These are phyloP conservation scores for Torymus auratus DNA, from an alignment of 2,888 invertebrate genomes.

Conservation along the genomic window DNA sequence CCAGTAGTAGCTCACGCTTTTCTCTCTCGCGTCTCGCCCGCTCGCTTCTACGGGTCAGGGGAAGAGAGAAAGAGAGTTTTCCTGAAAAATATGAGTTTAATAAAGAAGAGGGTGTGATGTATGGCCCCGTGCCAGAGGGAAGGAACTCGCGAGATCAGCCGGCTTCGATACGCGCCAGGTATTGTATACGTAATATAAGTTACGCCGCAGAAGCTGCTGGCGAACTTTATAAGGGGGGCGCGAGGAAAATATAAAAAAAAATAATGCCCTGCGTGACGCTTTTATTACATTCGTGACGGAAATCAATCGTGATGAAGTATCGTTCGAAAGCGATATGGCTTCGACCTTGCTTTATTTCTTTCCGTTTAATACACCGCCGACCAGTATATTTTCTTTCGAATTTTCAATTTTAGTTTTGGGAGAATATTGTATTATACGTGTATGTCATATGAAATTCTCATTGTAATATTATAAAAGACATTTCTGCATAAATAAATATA, in stretches of 20 bases:
- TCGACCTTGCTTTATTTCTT: no score
- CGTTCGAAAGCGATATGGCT: neutral
- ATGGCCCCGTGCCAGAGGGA: conserved; percentile 66
- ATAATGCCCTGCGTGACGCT: conserved; percentile 53
- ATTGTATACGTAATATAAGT: conserved; percentile 70
- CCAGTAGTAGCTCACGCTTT: neutral
- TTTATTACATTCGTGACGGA: conserved; percentile 57
- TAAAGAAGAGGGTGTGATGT: conserved; percentile 75
- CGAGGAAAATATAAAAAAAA: conserved; percentile 43
- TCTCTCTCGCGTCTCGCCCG: neutral
- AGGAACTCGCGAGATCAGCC: conserved; percentile 70
- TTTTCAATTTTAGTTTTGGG: no score
- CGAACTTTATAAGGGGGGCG: conserved; percentile 57
- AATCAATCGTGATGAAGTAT: conserved; percentile 56
- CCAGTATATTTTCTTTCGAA: no score
- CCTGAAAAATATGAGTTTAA: conserved; percentile 75
- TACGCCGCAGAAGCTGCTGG: conserved; percentile 48
- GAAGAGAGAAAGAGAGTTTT: conserved; percentile 64
- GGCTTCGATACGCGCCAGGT: conserved; percentile 70
- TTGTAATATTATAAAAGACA: no score
- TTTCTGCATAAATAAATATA: no score
- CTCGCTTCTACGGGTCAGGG: conserved; percentile 45
- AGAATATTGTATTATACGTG: no score
- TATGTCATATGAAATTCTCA: no score
- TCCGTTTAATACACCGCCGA: no score